Percentiles rank a stretch among this genome's conserved stretches.
Evolutionary conservation across 1,140 invertebrate species (phyloP).

Genomic region (Paraescarpia echinospica): DNA sequence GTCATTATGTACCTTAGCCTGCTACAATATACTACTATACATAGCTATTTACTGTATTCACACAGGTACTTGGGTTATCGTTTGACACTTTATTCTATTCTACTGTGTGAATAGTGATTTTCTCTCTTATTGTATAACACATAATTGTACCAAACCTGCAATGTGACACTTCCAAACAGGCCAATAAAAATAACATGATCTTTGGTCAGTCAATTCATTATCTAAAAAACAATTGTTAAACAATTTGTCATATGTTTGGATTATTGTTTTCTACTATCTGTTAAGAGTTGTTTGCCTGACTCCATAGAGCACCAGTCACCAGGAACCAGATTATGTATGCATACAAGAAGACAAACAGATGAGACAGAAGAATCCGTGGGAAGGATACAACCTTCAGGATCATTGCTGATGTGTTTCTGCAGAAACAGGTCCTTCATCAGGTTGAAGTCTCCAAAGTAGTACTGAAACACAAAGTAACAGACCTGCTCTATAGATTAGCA

Average conservation of each 20-base stretch:
- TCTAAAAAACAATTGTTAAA: too few relatives aligned
- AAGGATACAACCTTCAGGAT: constrained; percentile 22
- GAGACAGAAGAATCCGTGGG: not conserved
- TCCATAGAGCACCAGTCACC: not conserved
- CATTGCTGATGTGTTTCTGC: constrained; percentile 7
- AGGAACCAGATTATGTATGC: not conserved
- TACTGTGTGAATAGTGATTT: too few relatives aligned
- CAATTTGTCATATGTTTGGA: not conserved
- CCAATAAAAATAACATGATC: too few relatives aligned
- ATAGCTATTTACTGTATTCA: too few relatives aligned
- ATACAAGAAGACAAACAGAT: not conserved
- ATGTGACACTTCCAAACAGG: too few relatives aligned
- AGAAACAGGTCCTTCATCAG: constrained; percentile 22
- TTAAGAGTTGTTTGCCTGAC: not conserved
- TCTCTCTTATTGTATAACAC: too few relatives aligned
- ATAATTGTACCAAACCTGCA: too few relatives aligned
- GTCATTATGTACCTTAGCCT: too few relatives aligned
- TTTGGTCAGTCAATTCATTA: not conserved
- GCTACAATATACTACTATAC: too few relatives aligned
- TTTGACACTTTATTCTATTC: too few relatives aligned
- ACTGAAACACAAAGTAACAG: constrained; percentile 12
- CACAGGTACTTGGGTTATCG: too few relatives aligned
- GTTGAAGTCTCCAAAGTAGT: constrained; percentile 28
- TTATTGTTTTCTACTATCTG: not conserved
- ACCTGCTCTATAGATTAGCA: not conserved